Evolutionary conservation across 2,113 vertebrate genomes (phyloP).

Genomic region (Zosterops lateralis): DNA sequence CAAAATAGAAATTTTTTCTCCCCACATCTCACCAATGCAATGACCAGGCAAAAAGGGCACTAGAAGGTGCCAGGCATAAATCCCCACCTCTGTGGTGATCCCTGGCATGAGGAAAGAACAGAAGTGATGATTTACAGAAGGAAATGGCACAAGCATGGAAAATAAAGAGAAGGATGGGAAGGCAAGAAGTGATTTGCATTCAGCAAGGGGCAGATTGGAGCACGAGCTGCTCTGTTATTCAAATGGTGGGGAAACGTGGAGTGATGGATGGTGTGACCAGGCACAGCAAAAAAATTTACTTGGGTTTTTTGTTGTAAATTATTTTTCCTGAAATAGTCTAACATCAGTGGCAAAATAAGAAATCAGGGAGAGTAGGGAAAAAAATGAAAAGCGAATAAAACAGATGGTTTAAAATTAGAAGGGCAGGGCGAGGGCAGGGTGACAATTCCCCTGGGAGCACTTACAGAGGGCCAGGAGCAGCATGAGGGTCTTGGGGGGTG

Average conservation of each 20-base stretch:
- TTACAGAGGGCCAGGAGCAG: background rate
- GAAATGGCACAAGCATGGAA: background rate
- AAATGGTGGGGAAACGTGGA: background rate
- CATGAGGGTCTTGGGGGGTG: background rate
- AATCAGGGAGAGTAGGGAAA: background rate
- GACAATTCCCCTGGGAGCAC: background rate
- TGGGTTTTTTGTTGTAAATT: background rate
- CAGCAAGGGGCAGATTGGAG: background rate
- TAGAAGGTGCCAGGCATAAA: background rate
- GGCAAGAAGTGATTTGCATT: background rate
- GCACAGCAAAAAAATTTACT: no score
- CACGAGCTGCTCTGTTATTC: background rate
- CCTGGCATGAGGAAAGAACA: background rate
- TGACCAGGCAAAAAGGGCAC: background rate
- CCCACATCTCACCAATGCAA: background rate
- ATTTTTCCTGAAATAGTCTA: background rate
- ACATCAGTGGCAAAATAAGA: background rate
- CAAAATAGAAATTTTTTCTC: background rate
- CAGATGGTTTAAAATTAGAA: background rate
- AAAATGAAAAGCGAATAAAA: background rate
- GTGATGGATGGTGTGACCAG: background rate
- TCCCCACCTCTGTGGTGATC: background rate
- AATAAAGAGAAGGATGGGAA: background rate
- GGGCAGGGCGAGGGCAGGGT: background rate
- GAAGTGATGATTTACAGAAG: background rate